Base-by-base conservation (phyloP, 2,888 invertebrate species). In the Halictus quadricinctus region DNA sequence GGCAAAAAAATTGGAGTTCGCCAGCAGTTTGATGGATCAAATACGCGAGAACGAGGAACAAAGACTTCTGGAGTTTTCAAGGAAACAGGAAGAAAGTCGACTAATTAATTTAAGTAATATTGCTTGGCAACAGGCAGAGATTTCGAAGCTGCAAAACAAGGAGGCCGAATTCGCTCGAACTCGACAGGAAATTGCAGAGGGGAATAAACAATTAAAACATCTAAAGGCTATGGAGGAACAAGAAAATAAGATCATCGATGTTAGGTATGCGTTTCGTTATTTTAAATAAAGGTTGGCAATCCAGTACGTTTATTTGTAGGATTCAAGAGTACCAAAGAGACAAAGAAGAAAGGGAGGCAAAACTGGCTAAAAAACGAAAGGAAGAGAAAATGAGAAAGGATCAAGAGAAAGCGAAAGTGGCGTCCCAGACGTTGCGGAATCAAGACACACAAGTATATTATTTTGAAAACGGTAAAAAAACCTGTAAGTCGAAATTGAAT, bases 61-160 rank as follows among this genome's bases (percentile, higher is more conserved):
- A 58, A 93, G 95, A 29, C 90, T 95, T 83, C 95, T 97, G 93
- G 96, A 96, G 92, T 96, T 96, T 0, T 96, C 97, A 89, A 95
- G 96, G 41, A 96, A 96, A n/a, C 96, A 96, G 90, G 97, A 97
- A 90, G 97, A 97, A 93, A 96, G 96, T 83, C 95, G 96, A 75
- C 95, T 96, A 70, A 95, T 96, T 87, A 97, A 96, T 93, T 95
- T 96, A 84, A 96, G 95, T 13, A 95, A 96, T 91, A 95, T 96
- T 79, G 96, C 96, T 0, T 95, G 96, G 95, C 96, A 96, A 93
- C 95, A 96, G 78, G 96, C 96, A 72, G 96, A 97, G 88, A 95
- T 96, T 6, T 95, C 95, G 79, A 96, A 96, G 88, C 91, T 96
- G 76, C 92, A 88, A 54, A 91, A 91, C 29, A 91, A 92, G 76